Evolutionary conservation across 2,797 vertebrate genomes (phyloP), one percentile per base, ranked within the genome.

Genomic region (Nyctibius grandis): DNA sequence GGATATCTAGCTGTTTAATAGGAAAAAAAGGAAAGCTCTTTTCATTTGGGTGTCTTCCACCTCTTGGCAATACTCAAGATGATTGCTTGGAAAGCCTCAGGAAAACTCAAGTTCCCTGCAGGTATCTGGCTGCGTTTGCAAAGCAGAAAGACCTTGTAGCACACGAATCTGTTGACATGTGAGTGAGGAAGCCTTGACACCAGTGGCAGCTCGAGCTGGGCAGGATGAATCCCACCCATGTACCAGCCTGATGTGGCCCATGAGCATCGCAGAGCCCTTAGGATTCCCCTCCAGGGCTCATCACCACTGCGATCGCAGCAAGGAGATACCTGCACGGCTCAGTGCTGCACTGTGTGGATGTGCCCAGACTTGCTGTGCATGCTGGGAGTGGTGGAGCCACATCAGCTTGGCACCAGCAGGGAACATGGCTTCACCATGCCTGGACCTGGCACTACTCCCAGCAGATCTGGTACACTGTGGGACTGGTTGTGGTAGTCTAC

Each of bases 291-390:
- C 17, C 33, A 86, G 20, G 17, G 23, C 25, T 72, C 5, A 1
- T n/a, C 28, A 21, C 36, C 16, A 2, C 33, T 70, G 57, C 2
- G 0, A 18, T 38, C 14, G 3, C 15, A 17, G 19, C 23, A 38
- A 63, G 38, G 44, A 33, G 8, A 69, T 21, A 19, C 8, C 12
- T 57, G 3, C 16, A 8, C 2, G 1, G 48, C 31, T 50, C 36
- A 72, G n/a, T 21, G 9, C 36, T 7, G 8, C 1, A 0, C 21
- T 8, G 0, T 4, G 16, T 21, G 17, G 33, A 17, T 48, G 60
- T 64, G 25, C 17, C 53, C n/a, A 19, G 5, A 33, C 8, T 28
- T n/a, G 12, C 13, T 42, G 26, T 64, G 25, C 0, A 0, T 25
- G 4, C 14, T 26, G 28, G 7, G 8, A 48, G 9, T 4, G 1